Percentiles rank a stretch among this genome's conserved stretches.
Conservation (phyloP, 2,113 vertebrate species). For the Anolis carolinensis region DNA sequence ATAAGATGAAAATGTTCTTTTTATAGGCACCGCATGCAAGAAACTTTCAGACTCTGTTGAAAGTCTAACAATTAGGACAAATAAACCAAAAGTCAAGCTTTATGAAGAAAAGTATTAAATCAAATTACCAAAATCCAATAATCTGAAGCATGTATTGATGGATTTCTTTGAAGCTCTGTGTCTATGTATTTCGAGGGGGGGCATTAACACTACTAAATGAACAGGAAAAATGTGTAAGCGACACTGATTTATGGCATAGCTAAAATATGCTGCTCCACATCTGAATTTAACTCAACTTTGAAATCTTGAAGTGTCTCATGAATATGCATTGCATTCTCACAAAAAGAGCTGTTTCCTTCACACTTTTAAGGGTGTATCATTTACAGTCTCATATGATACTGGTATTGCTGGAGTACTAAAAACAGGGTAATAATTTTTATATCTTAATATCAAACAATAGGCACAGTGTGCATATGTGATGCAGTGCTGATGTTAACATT, state of each 20-base stretch:
- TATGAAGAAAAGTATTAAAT: not conserved
- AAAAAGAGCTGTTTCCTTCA: not conserved
- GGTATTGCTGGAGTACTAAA: no score
- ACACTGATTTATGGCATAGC: slow-evolving; percentile 20
- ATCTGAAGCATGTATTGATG: slow-evolving; percentile 1
- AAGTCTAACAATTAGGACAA: slow-evolving; percentile 22
- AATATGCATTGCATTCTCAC: not conserved
- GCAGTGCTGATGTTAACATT: not conserved
- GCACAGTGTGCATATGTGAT: not conserved
- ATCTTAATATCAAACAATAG: not conserved
- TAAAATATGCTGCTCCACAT: not conserved
- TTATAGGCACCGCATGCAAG: slow-evolving; percentile 33
- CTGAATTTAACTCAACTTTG: slow-evolving; percentile 3
- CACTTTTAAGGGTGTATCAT: not conserved
- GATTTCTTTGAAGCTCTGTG: not conserved
- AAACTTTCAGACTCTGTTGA: not conserved
- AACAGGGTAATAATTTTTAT: not conserved
- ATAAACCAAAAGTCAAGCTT: not conserved
- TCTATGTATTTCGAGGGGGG: no score
- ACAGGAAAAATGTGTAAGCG: not conserved
- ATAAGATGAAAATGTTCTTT: slow-evolving; percentile 36
- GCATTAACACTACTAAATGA: slow-evolving; percentile 4
- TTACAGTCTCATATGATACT: no score
- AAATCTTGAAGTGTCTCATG: slow-evolving; percentile 10
- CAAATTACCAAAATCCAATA: not conserved